These are phyloP conservation scores for Tortricodes alternella DNA, from an alignment of 2,888 invertebrate genomes.

Conservation along the genomic window DNA sequence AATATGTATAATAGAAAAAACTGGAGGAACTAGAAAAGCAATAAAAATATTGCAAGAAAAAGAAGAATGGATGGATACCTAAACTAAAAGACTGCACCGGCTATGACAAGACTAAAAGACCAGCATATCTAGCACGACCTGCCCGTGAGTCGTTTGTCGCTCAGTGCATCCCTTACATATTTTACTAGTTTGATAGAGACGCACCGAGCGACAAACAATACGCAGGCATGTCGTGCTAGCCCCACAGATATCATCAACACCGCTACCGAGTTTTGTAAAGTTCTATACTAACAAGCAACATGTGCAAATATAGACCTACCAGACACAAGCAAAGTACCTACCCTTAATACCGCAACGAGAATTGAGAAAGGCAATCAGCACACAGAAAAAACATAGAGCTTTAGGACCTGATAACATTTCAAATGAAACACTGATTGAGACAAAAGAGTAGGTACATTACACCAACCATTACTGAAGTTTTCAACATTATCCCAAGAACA, in stretches of 20 bases:
- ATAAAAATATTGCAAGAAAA: neutral
- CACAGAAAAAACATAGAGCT: neutral
- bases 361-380: no score
- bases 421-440: neutral
- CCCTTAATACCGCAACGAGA: neutral
- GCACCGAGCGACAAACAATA: no score
- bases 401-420: neutral
- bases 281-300: neutral
- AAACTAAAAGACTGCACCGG: neutral
- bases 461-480: neutral
- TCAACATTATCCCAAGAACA: no score
- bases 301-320: neutral
- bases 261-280: neutral
- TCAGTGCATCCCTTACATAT: no score
- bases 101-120: neutral
- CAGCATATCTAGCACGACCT: no score
- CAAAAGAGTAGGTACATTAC: neutral
- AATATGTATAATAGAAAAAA: neutral
- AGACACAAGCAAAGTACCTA: neutral
- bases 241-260: neutral
- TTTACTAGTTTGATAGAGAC: no score
- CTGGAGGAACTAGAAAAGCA: neutral
- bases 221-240: no score
- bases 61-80: neutral
- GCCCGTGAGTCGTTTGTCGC: no score